Base-by-base conservation (phyloP, 2,113 vertebrate species). In the Dromaius novaehollandiae region DNA sequence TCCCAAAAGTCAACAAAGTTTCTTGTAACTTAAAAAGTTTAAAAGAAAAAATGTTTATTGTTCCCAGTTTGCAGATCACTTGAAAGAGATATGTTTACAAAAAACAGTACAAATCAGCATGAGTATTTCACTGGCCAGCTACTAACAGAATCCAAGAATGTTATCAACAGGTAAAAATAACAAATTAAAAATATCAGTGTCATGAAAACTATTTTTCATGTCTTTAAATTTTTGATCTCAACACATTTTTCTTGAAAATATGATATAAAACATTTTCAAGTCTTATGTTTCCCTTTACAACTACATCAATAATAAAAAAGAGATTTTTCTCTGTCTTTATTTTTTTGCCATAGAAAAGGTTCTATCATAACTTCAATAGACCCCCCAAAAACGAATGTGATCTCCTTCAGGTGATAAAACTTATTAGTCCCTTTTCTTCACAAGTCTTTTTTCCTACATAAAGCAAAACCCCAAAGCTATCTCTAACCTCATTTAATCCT, bases 401-500 rank as follows among this genome's bases (percentile, higher is more conserved):
- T 94, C 24, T 85, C 66, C 48, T 96, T 93, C 34, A 84, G 86
- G 50, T 71, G 73, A 38, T 64, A 85, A n/a, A 87, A 64, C 60
- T 40, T 88, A 26, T 87, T 95, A 91, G 66, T 51, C 6, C 6
- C 7, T 94, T 83, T 90, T 36, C 69, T 93, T 75, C 68, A 63
- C 48, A 70, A 44, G 28, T 76, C 12, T 5, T 85, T 82, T 95
- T 90, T 86, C 51, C 36, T 48, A 26, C 40, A 84, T 65, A 66
- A 90, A 92, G 42, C 60, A 38, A 96, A 88, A 80, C 60, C 94
- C 61, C 7, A 34, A 95, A 96, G 82, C 85, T 84, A 73, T 82
- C 82, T 94, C 82, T 90, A 95, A 60, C 65, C 58, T 76, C 90
- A 89, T 96, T 97, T 97, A 97, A 94, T 96, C 76, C 64, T 85